Evolutionary conservation across 2,888 invertebrate genomes (phyloP), one percentile per base, ranked within the genome.

Genomic region (Mellilla xanthometata): DNA sequence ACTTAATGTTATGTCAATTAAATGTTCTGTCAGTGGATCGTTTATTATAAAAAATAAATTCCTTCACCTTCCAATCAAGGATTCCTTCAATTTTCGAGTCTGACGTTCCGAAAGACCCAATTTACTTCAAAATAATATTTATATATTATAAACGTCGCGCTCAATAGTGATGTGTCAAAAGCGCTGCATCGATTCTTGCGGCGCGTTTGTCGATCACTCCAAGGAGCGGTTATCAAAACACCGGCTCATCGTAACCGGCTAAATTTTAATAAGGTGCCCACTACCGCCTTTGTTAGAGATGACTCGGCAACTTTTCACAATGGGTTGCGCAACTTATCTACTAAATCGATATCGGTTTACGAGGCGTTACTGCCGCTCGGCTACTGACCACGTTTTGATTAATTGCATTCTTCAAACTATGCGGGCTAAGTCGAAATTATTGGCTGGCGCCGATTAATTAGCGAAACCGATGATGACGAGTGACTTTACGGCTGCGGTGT

Each of bases 201-300:
- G 69, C 55, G 47, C 69, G 73, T 75, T 72, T 72, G 72, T 71
- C 69, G 72, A 70, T 69, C 70, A 68, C 66, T 72, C 64, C 65
- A 68, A 71, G 72, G 78, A 76, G 78, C 75, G 69, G 78, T 87
- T 88, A 87, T 86, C 81, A 89, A 84, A 89, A 88, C 87, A 88
- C 72, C 79, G 79, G 75, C 76, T 79, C 81, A 83, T 85, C 83
- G 79, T 67, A 75, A 75, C 78, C 79, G 76, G 82, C 80, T 75
- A 84, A 85, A 84, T 87, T 89, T 88, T 89, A 89, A 89, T 89
- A 88, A 88, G 89, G 81, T 85, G 79, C 81, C 85, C 81, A 88
- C 88, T 86, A 83, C 88, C 81, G 84, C 84, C 83, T 87, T 89
- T 88, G 88, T 87, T 74, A 64, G 63, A 54, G 58, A 62, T 89